Evolutionary conservation across 2,888 invertebrate genomes (phyloP).

Genomic region (Philhelius pedissequus): DNA sequence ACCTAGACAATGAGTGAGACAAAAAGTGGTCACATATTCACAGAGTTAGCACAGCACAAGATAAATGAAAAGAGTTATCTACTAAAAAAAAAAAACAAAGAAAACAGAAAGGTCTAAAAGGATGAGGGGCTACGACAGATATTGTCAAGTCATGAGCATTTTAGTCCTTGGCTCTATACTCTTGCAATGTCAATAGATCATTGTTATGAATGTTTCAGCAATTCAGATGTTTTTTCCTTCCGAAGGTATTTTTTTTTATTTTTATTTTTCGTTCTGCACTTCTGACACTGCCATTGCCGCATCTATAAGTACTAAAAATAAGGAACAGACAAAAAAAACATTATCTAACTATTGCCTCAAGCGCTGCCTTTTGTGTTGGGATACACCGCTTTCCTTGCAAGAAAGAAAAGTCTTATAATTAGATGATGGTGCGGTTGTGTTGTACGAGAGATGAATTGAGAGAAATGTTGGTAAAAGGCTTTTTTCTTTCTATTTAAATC

Average conservation of each 20-base stretch:
- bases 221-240: conserved; percentile 54
- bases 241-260: conserved; percentile 21
- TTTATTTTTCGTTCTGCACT: background rate
- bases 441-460: background rate
- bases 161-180: conserved; percentile 48
- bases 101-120: background rate
- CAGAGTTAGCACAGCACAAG: conserved; percentile 22
- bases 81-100: background rate
- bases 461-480: conserved; percentile 5
- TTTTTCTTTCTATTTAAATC: background rate
- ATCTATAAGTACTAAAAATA: too few species aligned
- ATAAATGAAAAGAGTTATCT: conserved; percentile 61
- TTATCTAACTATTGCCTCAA: conserved; percentile 38
- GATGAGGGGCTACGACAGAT: conserved; percentile 2
- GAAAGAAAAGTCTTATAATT: conserved; percentile 51
- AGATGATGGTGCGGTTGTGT: conserved; percentile 50
- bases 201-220: conserved; percentile 67
- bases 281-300: background rate
- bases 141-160: conserved; percentile 59
- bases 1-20: background rate
- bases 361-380: conserved; percentile 33
- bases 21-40: conserved; percentile 43
- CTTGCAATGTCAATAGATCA: conserved; percentile 62
- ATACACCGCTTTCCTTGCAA: conserved; percentile 11
- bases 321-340: background rate